phyloP scores from a whole-genome alignment of 2,113 vertebrate species.

The Reinhardtius hippoglossoides region DNA sequence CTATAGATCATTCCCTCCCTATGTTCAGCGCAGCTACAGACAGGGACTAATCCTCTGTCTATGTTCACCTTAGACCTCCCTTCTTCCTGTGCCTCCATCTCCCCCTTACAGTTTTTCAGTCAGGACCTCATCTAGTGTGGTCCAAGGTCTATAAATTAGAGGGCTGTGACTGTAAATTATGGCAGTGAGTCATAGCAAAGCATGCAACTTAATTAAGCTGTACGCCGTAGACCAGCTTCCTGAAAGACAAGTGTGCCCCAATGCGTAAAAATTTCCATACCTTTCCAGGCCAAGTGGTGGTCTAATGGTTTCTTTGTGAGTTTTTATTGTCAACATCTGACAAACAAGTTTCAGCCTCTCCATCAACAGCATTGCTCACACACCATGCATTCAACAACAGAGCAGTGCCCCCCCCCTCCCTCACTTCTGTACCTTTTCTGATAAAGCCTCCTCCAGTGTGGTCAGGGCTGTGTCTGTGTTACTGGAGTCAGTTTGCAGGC shows the following conservation, averaged over 20 bases:
- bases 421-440: constrained; percentile 89
- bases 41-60: constrained; percentile 52
- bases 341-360: constrained; percentile 18
- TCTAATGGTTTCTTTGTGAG: constrained; percentile 35
- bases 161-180: constrained; percentile 52
- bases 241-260: constrained; percentile 39
- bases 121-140: constrained; percentile 56
- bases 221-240: constrained; percentile 26
- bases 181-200: constrained; percentile 60
- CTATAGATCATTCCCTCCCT: constrained; percentile 63
- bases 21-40: constrained; percentile 39
- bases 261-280: constrained; percentile 26
- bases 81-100: constrained; percentile 20
- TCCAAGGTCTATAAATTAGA: constrained; percentile 60
- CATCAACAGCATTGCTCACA: not conserved
- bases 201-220: constrained; percentile 45
- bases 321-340: constrained; percentile 24
- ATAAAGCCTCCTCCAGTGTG: constrained; percentile 94
- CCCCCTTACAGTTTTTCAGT: constrained; percentile 38
- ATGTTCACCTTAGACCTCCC: constrained; percentile 47
- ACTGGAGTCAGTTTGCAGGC: constrained; percentile 95
- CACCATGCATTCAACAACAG: not conserved
- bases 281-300: not conserved
- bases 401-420: not conserved
- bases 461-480: constrained; percentile 96